Evolutionary conservation across 2,113 vertebrate species (phyloP).

Genomic region (Hymenochirus boettgeri): DNA sequence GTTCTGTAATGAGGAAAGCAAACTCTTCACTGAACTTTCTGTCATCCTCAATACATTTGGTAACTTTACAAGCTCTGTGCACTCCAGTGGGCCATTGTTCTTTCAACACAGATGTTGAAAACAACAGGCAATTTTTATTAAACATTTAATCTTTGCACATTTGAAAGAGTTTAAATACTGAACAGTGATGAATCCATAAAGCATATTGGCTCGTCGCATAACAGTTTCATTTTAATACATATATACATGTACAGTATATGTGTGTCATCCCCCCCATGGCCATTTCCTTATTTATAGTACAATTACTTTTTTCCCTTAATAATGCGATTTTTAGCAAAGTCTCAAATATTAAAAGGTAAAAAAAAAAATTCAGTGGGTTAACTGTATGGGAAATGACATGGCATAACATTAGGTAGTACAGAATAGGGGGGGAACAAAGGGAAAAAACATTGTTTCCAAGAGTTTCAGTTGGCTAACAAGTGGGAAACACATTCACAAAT

Average conservation of each 20-base stretch:
- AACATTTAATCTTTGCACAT: slow-evolving; percentile 84
- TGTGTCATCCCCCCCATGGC: neutral
- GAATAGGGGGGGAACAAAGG: neutral
- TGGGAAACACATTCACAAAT: slow-evolving; percentile 37
- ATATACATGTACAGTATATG: neutral
- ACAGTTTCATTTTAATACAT: neutral
- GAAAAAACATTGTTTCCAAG: slow-evolving; percentile 3
- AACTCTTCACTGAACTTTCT: slow-evolving; percentile 99
- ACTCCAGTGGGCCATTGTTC: slow-evolving; percentile 98
- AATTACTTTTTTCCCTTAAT: no score
- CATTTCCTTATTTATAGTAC: no score
- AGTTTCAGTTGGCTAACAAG: slow-evolving; percentile 35
- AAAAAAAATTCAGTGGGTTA: no score
- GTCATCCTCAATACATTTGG: slow-evolving; percentile 93
- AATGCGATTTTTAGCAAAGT: no score
- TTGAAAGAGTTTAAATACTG: slow-evolving; percentile 80
- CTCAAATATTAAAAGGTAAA: no score
- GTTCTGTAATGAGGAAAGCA: slow-evolving; percentile 96
- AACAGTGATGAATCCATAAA: slow-evolving; percentile 72
- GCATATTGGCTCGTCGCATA: slow-evolving; percentile 53
- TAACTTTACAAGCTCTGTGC: slow-evolving; percentile 98
- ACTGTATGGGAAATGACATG: no score
- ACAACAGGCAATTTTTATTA: slow-evolving; percentile 85
- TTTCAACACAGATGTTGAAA: slow-evolving; percentile 95
- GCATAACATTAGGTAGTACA: no score